These are phyloP conservation scores for Idaea aversata DNA, from an alignment of 2,888 invertebrate species.

Conservation along the genomic window DNA sequence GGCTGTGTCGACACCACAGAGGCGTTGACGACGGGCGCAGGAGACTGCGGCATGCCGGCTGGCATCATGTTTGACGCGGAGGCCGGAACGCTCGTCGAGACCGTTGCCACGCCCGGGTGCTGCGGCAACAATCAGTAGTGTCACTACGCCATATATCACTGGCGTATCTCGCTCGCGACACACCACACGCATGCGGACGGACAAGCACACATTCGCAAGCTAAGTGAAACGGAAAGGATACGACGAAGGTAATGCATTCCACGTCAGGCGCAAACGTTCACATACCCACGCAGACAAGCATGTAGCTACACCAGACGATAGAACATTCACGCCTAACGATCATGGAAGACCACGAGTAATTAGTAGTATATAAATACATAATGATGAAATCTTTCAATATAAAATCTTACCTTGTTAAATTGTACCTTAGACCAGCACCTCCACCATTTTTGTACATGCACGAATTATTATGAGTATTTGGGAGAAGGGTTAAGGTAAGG, in stretches of 20 bases:
- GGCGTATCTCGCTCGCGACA: constrained; percentile 16
- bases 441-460: constrained; percentile 66
- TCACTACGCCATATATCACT: constrained; percentile 12
- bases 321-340: constrained; percentile 30
- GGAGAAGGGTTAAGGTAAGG: too few relatives aligned
- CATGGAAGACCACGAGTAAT: constrained; percentile 28
- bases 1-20: constrained; percentile 38
- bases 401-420: constrained; percentile 62
- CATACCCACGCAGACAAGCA: background rate
- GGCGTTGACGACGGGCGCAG: constrained; percentile 42
- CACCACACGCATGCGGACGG: constrained; percentile 15
- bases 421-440: constrained; percentile 60
- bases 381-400: constrained; percentile 36
- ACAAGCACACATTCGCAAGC: constrained; percentile 37
- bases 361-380: constrained; percentile 42
- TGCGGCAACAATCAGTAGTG: constrained; percentile 36
- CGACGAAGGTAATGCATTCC: constrained; percentile 22
- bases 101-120: constrained; percentile 69
- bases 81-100: constrained; percentile 61
- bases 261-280: constrained; percentile 20
- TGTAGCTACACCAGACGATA: constrained; percentile 6
- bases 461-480: constrained; percentile 42
- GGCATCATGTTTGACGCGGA: constrained; percentile 51
- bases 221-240: constrained; percentile 15
- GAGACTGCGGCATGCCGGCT: constrained; percentile 37